Evolutionary conservation across 2,797 vertebrate species (phyloP).

Genomic region (Octomys mimax): DNA sequence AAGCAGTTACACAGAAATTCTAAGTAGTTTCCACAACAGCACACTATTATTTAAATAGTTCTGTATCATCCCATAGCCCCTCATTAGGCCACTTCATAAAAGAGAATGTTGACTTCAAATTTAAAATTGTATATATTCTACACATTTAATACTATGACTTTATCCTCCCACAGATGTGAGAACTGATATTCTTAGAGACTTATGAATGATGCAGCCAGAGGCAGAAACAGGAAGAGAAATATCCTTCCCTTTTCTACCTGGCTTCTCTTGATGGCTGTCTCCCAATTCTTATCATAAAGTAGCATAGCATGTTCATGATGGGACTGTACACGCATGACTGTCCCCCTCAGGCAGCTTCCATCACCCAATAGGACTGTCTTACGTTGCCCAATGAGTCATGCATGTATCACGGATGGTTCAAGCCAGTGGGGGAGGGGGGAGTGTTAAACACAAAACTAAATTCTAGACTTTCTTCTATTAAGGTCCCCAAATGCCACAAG

Average conservation of each 20-base stretch:
- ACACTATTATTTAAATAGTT: not conserved
- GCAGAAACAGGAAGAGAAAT: not conserved
- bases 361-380: not conserved
- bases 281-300: not conserved
- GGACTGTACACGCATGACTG: not conserved
- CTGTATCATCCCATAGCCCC: rapidly evolving
- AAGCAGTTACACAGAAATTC: not conserved
- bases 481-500: constrained; percentile 18
- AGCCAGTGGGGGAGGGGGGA: not conserved
- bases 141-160: constrained; percentile 6
- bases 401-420: not conserved
- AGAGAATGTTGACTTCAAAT: not conserved
- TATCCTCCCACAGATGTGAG: not conserved
- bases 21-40: not conserved
- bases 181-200: not conserved
- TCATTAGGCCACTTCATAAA: not conserved
- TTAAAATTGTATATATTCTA: not conserved
- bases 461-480: not conserved
- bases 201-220: not conserved
- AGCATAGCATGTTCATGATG: not conserved
- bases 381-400: not conserved
- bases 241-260: not conserved
- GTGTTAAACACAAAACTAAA: constrained; percentile 32
- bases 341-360: not conserved
- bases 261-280: constrained; percentile 12